Evolutionary conservation across 2,888 invertebrate genomes (phyloP).

Genomic region (Cylindroiulus punctatus): DNA sequence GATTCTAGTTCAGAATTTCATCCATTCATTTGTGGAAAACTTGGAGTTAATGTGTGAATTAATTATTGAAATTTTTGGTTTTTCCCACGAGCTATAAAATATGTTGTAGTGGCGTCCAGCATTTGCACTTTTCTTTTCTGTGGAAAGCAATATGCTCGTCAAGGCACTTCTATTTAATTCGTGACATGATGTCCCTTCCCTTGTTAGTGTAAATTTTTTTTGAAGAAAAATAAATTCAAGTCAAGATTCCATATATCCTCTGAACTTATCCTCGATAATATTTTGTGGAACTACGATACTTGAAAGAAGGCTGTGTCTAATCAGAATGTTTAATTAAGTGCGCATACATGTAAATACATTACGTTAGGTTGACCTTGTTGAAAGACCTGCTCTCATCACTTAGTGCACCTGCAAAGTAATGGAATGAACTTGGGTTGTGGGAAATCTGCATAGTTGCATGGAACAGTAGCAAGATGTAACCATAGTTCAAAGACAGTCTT

Average conservation of each 20-base stretch:
- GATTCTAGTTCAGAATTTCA: neutral
- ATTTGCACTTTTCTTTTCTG: conserved; percentile 35
- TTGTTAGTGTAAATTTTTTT: conserved; percentile 29
- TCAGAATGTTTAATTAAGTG: too few species aligned
- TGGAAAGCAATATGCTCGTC: neutral
- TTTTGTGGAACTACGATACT: too few species aligned
- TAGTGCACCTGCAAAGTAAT: too few species aligned
- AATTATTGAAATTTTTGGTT: conserved; percentile 8
- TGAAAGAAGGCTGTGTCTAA: too few species aligned
- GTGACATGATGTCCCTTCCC: neutral
- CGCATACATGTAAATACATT: too few species aligned
- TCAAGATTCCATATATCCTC: neutral
- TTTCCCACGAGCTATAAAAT: neutral
- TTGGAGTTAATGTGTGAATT: neutral
- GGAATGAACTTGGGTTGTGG: too few species aligned
- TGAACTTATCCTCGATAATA: neutral
- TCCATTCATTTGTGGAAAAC: neutral
- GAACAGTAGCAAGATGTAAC: too few species aligned
- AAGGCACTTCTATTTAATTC: conserved; percentile 27
- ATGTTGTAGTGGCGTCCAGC: conserved; percentile 40
- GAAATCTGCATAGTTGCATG: too few species aligned
- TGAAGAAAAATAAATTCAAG: neutral
- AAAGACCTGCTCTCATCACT: too few species aligned
- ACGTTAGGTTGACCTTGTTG: too few species aligned
- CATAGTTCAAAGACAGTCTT: too few species aligned